Percentiles rank a stretch among this genome's conserved stretches.
Evolutionary conservation across 2,113 vertebrate species (phyloP).

Genomic region (Ceratotherium simum): DNA sequence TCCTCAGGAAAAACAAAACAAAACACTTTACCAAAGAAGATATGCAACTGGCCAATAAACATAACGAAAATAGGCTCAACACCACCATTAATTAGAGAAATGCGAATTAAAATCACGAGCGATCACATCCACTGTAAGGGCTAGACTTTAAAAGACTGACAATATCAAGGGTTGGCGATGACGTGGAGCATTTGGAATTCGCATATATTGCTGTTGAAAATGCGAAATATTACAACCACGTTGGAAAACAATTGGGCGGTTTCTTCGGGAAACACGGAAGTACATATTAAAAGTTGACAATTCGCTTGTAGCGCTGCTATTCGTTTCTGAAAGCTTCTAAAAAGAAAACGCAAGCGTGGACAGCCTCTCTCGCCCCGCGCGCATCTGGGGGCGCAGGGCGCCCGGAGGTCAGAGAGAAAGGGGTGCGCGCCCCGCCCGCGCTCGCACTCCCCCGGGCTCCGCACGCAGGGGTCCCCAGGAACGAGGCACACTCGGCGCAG

Average conservation of each 20-base stretch:
- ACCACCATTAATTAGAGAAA: background rate
- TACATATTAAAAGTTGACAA: background rate
- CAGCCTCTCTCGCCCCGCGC: background rate
- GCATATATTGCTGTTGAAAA: background rate
- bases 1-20: too few relatives aligned
- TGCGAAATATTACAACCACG: background rate
- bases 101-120: background rate
- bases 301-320: background rate
- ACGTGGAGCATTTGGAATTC: background rate
- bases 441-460: background rate
- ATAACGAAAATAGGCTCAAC: background rate
- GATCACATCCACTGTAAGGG: background rate
- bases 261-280: background rate
- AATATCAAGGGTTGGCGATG: background rate
- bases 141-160: slow-evolving; percentile 16
- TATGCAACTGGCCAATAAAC: background rate
- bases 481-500: background rate
- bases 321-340: background rate
- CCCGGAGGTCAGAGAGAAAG: background rate
- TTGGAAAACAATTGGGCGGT: background rate
- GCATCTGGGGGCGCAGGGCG: background rate
- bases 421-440: rapidly evolving
- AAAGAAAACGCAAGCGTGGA: background rate
- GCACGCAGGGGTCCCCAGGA: background rate
- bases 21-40: slow-evolving; percentile 6